Percentiles rank a stretch among this genome's conserved stretches.
Evolutionary conservation across 2,797 vertebrate genomes (phyloP).

Genomic region (Peromyscus melanophrys): DNA sequence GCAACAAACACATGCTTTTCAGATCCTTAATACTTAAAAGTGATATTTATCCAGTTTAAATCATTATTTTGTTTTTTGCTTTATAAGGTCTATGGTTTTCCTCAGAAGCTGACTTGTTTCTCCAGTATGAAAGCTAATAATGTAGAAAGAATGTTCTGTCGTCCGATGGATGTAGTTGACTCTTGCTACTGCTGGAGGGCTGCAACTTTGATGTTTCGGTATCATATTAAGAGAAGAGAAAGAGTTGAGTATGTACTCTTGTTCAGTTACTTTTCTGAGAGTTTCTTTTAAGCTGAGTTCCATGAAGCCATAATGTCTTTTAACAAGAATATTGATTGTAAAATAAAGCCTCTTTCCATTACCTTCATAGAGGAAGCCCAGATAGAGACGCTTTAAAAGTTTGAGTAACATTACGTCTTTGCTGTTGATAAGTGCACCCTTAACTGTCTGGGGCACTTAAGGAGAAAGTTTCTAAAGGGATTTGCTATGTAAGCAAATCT

Average conservation of each 20-base stretch:
- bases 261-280: conserved; percentile 65
- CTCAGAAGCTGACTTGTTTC: conserved; percentile 52
- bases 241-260: conserved; percentile 54
- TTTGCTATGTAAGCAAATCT: conserved; percentile 49
- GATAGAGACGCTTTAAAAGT: conserved; percentile 38
- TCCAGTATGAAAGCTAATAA: conserved; percentile 82
- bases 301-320: conserved; percentile 66
- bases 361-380: conserved; percentile 62
- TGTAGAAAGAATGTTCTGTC: conserved; percentile 78
- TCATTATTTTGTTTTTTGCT: conserved; percentile 52
- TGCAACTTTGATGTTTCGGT: conserved; percentile 76
- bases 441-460: conserved; percentile 52
- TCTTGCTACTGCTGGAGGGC: conserved; percentile 75
- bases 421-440: conserved; percentile 1
- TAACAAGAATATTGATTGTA: conserved; percentile 68
- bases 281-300: conserved; percentile 69
- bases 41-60: conserved; percentile 42
- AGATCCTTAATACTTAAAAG: conserved; percentile 31
- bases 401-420: conserved; percentile 44
- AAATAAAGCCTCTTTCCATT: conserved; percentile 74
- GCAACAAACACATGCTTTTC: background rate
- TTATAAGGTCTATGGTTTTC: conserved; percentile 76
- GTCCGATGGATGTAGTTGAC: conserved; percentile 81
- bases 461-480: conserved; percentile 40
- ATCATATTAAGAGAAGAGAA: conserved; percentile 73